Evolutionary conservation across 2,113 vertebrate species (phyloP).

Genomic region (Jacana jacana): DNA sequence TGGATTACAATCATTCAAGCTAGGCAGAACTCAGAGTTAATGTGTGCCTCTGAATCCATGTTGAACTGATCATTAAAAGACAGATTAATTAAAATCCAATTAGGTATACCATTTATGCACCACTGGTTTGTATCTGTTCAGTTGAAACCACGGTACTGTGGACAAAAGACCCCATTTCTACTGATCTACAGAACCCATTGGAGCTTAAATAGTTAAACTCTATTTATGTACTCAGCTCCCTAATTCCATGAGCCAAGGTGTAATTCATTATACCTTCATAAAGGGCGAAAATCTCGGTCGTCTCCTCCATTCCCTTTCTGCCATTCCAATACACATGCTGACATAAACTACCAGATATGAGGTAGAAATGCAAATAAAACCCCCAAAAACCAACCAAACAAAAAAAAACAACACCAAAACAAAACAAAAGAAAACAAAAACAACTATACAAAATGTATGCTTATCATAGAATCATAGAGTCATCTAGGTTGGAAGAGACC

Average conservation of each 20-base stretch:
- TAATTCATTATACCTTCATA: not conserved
- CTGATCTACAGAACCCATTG: not conserved
- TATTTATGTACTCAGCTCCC: not conserved
- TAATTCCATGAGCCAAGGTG: not conserved
- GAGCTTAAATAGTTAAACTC: not conserved
- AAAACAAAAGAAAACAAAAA: too few relatives aligned
- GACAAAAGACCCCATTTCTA: not conserved
- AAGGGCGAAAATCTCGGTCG: not conserved
- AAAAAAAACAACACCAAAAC: too few relatives aligned
- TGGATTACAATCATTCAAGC: not conserved
- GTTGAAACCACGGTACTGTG: not conserved
- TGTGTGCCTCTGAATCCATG: not conserved
- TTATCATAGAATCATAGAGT: too few relatives aligned
- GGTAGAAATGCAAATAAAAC: accelerated
- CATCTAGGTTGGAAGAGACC: too few relatives aligned
- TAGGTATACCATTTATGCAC: not conserved
- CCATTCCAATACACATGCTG: not conserved
- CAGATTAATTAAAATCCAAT: not conserved
- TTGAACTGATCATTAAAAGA: not conserved
- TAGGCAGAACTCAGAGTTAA: not conserved
- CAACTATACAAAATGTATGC: too few relatives aligned
- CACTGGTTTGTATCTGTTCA: not conserved
- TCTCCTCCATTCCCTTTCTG: not conserved
- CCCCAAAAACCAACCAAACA: too few relatives aligned
- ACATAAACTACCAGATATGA: not conserved